Evolutionary conservation across 2,797 vertebrate species (phyloP).

Genomic region (Aldrovandia affinis): DNA sequence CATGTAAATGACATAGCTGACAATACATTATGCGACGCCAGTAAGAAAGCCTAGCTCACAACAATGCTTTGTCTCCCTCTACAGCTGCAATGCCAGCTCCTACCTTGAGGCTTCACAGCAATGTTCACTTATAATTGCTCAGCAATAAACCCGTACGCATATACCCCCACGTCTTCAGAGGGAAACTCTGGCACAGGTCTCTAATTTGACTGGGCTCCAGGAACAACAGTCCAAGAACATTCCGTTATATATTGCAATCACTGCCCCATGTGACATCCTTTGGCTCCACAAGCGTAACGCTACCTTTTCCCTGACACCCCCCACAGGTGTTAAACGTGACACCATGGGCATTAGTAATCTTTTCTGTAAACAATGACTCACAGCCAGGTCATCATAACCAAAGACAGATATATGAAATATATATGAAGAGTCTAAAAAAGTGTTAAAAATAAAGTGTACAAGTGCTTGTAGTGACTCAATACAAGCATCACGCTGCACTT

Average conservation of each 20-base stretch:
- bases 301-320: too few species aligned
- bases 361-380: conserved; percentile 57
- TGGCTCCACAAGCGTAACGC: too few species aligned
- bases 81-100: not conserved
- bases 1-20: not conserved
- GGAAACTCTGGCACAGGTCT: not conserved
- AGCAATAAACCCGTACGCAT: not conserved
- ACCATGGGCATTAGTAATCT: not conserved
- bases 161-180: not conserved
- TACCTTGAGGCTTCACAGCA: not conserved
- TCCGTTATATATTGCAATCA: too few species aligned
- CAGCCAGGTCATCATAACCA: conserved; percentile 45
- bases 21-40: not conserved
- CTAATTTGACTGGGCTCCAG: too few species aligned
- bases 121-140: not conserved
- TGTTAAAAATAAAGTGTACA: too few species aligned
- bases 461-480: too few species aligned
- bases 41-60: not conserved
- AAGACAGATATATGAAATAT: too few species aligned
- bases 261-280: too few species aligned
- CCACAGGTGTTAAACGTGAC: too few species aligned
- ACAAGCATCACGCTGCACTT: too few species aligned
- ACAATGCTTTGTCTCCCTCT: not conserved
- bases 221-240: too few species aligned
- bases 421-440: too few species aligned